Evolutionary conservation across 2,797 vertebrate species (phyloP).

Genomic region (Rhinoraja longicauda): DNA sequence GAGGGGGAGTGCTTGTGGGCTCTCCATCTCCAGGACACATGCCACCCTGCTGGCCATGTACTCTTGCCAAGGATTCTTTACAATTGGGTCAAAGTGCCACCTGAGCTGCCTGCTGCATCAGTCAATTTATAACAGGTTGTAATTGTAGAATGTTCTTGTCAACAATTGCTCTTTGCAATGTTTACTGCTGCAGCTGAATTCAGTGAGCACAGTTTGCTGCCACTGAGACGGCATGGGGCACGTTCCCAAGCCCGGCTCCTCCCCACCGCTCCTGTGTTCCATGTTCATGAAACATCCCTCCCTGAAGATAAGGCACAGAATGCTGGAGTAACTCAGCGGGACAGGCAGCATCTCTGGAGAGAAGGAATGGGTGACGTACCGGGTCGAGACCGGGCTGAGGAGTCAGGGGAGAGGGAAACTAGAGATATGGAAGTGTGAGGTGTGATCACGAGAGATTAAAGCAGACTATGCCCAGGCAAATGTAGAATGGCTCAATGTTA

Average conservation of each 20-base stretch:
- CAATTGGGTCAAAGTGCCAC: not conserved
- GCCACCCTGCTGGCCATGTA: not conserved
- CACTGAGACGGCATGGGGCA: not conserved
- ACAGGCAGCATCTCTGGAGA: no score
- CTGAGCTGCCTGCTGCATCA: not conserved
- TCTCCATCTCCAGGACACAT: not conserved
- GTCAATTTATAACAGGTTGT: not conserved
- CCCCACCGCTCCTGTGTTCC: not conserved
- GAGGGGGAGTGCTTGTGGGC: no score
- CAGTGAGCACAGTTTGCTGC: not conserved
- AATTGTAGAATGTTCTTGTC: not conserved
- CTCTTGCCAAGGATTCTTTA: not conserved
- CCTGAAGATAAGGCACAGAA: no score
- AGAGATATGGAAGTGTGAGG: no score
- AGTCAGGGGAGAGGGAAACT: no score
- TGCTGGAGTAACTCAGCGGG: no score
- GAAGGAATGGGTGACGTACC: no score
- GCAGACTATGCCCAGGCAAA: no score
- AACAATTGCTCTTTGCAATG: not conserved
- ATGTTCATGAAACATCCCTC: not conserved
- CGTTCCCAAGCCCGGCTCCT: not conserved
- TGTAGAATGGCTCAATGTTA: no score
- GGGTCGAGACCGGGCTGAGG: no score
- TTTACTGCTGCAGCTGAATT: not conserved
- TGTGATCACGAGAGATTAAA: no score